These are phyloP conservation scores for Myotis yumanensis DNA, from an alignment of 2,113 vertebrate genomes.

Conservation along the genomic window DNA sequence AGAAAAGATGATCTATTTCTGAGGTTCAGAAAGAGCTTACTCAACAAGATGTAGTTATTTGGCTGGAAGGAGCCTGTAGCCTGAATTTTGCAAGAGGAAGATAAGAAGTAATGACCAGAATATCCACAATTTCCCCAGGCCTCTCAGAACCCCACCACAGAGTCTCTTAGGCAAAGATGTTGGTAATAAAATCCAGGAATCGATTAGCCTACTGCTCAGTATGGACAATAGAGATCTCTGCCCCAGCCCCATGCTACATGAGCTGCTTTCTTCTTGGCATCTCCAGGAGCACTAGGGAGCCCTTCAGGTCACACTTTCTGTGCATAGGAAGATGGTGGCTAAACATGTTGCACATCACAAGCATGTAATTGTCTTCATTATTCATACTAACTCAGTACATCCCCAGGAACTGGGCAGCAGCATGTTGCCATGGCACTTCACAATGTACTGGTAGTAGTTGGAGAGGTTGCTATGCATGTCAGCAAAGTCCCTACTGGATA, in stretches of 20 bases:
- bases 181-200: constrained; percentile 92
- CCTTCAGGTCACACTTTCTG: constrained; percentile 96
- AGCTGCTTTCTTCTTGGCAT: constrained; percentile 94
- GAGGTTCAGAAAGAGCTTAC: constrained; percentile 33
- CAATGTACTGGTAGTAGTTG: constrained; percentile 96
- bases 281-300: constrained; percentile 44
- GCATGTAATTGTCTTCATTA: constrained; percentile 93
- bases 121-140: background rate
- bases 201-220: constrained; percentile 93
- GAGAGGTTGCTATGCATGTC: constrained; percentile 93
- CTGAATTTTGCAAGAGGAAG: constrained; percentile 48
- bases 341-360: constrained; percentile 97
- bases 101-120: constrained; percentile 24
- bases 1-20: constrained; percentile 35
- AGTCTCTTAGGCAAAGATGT: constrained; percentile 88
- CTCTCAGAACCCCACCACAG: constrained; percentile 41
- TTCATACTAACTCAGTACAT: constrained; percentile 96
- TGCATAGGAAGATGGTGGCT: constrained; percentile 94
- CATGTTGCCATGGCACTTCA: constrained; percentile 94
- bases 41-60: background rate
- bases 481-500: constrained; percentile 93
- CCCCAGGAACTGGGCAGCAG: constrained; percentile 95
- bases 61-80: constrained; percentile 21
- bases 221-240: constrained; percentile 93
- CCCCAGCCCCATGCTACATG: constrained; percentile 93